Evolutionary conservation across 2,888 invertebrate species (phyloP), one percentile per base, ranked within the genome.

Genomic region (Molorchus minor): DNA sequence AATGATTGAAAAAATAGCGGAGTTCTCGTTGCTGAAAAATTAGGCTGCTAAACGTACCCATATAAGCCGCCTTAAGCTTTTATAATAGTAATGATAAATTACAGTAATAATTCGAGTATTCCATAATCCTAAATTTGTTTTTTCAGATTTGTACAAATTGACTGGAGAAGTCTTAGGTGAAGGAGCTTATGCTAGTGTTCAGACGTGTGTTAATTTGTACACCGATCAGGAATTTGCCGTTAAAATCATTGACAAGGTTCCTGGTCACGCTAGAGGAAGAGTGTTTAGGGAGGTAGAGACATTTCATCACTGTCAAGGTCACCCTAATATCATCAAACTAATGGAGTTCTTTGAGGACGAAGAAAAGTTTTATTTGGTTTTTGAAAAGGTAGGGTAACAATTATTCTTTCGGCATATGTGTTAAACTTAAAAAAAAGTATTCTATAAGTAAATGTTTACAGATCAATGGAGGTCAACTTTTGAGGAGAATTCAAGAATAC

Each of bases 211-310:
- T 68, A 94, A 94, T 81, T 89, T 92, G 76, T 91, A 92, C 83
- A 96, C 94, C 67, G 92, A 93, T 72, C 87, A 92, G 81, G 97
- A 98, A 83, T 98, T 91, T 82, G 98, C 98, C 61, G 98, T 98
- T 68, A 98, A 98, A 87, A 92, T 96, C 77, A 96, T 97, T 78
- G 94, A 95, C 82, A 97, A 97, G 82, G 92, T 93, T 77, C 94
- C 94, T 70, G 94, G 94, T 68, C 96, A 96, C 84, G 94, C 94
- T 76, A 89, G 98, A 73, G 92, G 92, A 77, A 88, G 98, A 44
- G 94, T 98, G 75, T 95, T 98, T 86, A 94, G 96, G 75, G 98
- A 98, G 83, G 97, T 98, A 77, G 98, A 98, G 85, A 98, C 96
- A 70, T 98, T 98, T 87, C 95, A 97, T 84, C 93, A 97, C 83